Evolutionary conservation across 2,797 vertebrate genomes (phyloP).

Genomic region (Synaphobranchus kaupii): DNA sequence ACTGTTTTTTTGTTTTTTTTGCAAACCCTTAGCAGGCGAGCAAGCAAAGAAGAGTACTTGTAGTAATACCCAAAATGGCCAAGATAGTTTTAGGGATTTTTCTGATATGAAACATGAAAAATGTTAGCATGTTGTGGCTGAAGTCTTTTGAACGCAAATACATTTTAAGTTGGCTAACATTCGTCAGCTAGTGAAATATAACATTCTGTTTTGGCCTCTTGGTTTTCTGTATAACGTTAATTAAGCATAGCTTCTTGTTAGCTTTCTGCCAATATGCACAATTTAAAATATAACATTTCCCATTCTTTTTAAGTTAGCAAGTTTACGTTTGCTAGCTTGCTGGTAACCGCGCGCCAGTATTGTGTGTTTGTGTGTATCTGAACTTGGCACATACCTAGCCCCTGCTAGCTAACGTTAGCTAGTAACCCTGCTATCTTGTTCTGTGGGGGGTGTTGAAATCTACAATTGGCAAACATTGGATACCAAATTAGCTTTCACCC

Average conservation of each 20-base stretch:
- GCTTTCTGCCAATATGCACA: background rate
- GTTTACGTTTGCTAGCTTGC: no score
- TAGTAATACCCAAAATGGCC: background rate
- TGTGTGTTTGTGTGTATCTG: background rate
- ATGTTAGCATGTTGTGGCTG: background rate
- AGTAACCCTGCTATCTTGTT: background rate
- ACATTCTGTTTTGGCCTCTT: background rate
- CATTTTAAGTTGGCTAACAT: background rate
- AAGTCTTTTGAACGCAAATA: background rate
- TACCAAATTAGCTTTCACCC: background rate
- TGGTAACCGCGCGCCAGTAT: background rate
- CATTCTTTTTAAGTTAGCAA: background rate
- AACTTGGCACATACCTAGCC: background rate
- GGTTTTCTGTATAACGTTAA: background rate
- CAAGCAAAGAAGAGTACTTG: background rate
- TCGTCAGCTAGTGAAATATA: background rate
- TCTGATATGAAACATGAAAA: background rate
- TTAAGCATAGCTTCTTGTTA: background rate
- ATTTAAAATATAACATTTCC: background rate
- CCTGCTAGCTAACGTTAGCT: no score
- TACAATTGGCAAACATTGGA: background rate
- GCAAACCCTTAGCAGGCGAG: background rate
- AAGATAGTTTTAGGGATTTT: background rate
- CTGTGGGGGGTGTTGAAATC: background rate
- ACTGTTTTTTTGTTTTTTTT: no score